Evolutionary conservation across 1,140 invertebrate genomes (phyloP), one percentile per base, ranked within the genome.

Genomic region (Atopsyche davidsoni): DNA sequence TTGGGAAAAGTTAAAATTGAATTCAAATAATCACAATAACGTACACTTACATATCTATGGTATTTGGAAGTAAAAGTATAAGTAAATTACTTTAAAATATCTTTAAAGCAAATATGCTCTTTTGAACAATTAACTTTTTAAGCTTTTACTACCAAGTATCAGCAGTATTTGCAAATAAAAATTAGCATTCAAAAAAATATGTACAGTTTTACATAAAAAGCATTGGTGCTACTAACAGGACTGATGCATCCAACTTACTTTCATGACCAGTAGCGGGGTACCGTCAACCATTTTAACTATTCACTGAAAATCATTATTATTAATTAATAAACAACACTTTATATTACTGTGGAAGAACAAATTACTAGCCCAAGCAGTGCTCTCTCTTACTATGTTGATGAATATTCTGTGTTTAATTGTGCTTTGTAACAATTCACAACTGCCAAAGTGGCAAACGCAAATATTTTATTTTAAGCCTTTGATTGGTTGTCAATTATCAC

Each of bases 251-350:
- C 4, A 4, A 44, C 49, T 51, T 38, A 51, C 49, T 51, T 51
- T 51, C 6, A 51, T 45, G 2, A 51, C 18, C 14, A 25, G 34
- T 6, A 51, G 21, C 23, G 49, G 38, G n/a, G 49, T 51, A 38
- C 49, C 49, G 17, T 51, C 49, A 17, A 45, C 42, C 49, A 51
- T 45, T 31, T 35, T 32, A 34, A 50, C 22, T 16, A 42, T 41
- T 19, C n/a, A 50, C 47, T 50, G 47, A n/a, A 50, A 50, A n/a
- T n/a, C n/a, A n/a, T n/a, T n/a, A n/a, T n/a, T n/a, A n/a, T n/a
- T n/a, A n/a, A n/a, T n/a, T n/a, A n/a, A n/a, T n/a, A n/a, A n/a
- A n/a, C n/a, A n/a, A n/a, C n/a, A n/a, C n/a, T n/a, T n/a, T n/a
- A n/a, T n/a, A n/a, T n/a, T n/a, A n/a, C n/a, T n/a, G n/a, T n/a